A percentile compares a stretch with the other conserved stretches of the same genome.
These are phyloP conservation scores for Laodelphax striatellus DNA, from an alignment of 1,140 invertebrate genomes.

Conservation along the genomic window DNA sequence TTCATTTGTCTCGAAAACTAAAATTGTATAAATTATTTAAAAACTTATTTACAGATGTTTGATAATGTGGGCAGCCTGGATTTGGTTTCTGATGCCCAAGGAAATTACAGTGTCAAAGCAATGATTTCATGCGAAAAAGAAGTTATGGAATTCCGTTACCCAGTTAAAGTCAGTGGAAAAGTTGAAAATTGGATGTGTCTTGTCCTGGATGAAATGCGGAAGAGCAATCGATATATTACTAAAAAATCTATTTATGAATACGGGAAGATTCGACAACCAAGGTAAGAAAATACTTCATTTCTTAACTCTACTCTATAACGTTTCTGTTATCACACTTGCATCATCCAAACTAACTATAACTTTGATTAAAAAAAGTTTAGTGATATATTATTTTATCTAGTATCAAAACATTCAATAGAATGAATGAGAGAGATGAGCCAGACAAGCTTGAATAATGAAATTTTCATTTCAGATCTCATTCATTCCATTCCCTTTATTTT, in stretches of 20 bases:
- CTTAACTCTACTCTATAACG: too few relatives aligned
- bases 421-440: too few relatives aligned
- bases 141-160: slow-evolving; percentile 65
- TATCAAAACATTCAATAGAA: too few relatives aligned
- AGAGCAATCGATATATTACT: slow-evolving; percentile 68
- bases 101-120: slow-evolving; percentile 51
- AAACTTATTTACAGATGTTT: slow-evolving; percentile 58
- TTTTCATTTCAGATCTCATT: too few relatives aligned
- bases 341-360: too few relatives aligned
- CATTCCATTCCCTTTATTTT: too few relatives aligned
- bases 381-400: too few relatives aligned
- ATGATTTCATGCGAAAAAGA: slow-evolving; percentile 80
- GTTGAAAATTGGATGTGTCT: slow-evolving; percentile 87
- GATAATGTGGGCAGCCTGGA: slow-evolving; percentile 72
- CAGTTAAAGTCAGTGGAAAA: slow-evolving; percentile 43
- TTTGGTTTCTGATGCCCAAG: slow-evolving; percentile 46
- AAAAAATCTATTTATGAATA: slow-evolving; percentile 82
- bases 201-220: slow-evolving; percentile 70
- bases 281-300: slow-evolving; percentile 29
- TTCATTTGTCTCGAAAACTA: too few relatives aligned
- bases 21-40: background rate
- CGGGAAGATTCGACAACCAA: slow-evolving; percentile 52
- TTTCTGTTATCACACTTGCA: too few relatives aligned
- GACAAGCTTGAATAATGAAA: too few relatives aligned
- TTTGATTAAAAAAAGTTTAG: too few relatives aligned